Base-by-base conservation (phyloP, 2,888 invertebrate species). In the Belgica antarctica region DNA sequence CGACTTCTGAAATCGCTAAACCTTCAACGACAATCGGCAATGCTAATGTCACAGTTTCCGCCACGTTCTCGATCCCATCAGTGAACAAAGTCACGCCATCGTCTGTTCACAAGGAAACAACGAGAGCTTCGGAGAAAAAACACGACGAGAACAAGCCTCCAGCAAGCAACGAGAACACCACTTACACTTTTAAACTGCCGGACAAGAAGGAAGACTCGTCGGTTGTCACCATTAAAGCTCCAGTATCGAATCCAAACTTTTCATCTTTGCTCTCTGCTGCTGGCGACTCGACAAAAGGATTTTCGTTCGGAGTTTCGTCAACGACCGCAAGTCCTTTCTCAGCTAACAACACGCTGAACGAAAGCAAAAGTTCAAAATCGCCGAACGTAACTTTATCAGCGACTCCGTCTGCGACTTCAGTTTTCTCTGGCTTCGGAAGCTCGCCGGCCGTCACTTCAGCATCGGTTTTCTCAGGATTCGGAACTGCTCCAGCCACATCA, bases 51-150 rank as follows among this genome's bases (percentile, higher is more conserved):
- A 25, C 61, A 10, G 57, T 57, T 1, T 61, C 61, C 19, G 70
- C 70, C 10, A 70, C 25, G 4, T 70, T 70, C 15, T 70, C 70
- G 2, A 25, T 70, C 15, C 61, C 70, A 7, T 27, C 61, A 12
- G n/a, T 25, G 2, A 7, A 17, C 31, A 70, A 70, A 27, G 28
- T 24, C 2, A 17, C 41, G 3, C 25, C 41, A n/a, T 10, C n/a
- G 5, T 10, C 0, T 17, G 15, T 4, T 12, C 41, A 41, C 3
- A 66, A 62, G 19, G 62, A 62, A 62, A 5, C 19, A 2, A 3
- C 5, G 31, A 61, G 46, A 28, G 28, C 27, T 15, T 24, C 17
- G 15, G 66, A 66, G 12, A 66, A 47, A n/a, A 66, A 66, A 15
- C 12, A 66, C 5, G 63, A 63, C 22, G 22, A 19, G 4, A 63